These are phyloP conservation scores for Muraenolepis orangiensis DNA, from an alignment of 2,797 vertebrate species.

Conservation along the genomic window DNA sequence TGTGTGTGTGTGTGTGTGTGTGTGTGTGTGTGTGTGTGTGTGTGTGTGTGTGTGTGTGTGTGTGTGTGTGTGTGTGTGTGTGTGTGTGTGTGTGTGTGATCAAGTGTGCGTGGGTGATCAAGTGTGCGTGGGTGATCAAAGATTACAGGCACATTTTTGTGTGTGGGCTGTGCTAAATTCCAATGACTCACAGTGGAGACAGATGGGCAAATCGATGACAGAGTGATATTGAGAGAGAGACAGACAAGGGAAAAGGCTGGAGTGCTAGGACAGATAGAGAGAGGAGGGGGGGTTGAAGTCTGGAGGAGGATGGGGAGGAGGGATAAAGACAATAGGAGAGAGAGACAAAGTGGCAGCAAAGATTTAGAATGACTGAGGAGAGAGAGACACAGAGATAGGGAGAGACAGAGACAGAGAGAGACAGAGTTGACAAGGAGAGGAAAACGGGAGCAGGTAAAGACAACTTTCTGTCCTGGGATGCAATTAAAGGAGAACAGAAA, in stretches of 20 bases:
- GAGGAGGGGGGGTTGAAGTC: conserved; percentile 63
- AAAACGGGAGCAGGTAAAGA: no score
- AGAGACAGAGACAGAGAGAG: background rate
- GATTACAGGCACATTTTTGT: conserved; percentile 45
- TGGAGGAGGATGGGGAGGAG: conserved; percentile 16
- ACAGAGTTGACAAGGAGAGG: no score
- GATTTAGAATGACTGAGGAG: background rate
- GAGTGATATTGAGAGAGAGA: background rate
- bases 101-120: background rate
- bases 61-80: conserved; percentile 5
- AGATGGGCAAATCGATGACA: conserved; percentile 57
- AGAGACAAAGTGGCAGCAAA: background rate
- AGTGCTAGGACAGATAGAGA: background rate
- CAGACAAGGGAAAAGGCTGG: background rate
- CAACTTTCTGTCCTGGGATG: no score
- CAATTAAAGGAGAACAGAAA: no score
- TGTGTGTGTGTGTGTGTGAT: conserved; percentile 5
- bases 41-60: background rate
- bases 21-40: conserved; percentile 1
- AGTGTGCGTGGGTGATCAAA: conserved; percentile 40
- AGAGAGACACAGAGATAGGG: background rate
- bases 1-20: conserved; percentile 5
- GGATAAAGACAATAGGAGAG: background rate
- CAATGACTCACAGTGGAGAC: conserved; percentile 52
- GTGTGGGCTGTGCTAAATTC: conserved; percentile 55